Base-by-base conservation (phyloP, 2,113 vertebrate species). In the Equus quagga region DNA sequence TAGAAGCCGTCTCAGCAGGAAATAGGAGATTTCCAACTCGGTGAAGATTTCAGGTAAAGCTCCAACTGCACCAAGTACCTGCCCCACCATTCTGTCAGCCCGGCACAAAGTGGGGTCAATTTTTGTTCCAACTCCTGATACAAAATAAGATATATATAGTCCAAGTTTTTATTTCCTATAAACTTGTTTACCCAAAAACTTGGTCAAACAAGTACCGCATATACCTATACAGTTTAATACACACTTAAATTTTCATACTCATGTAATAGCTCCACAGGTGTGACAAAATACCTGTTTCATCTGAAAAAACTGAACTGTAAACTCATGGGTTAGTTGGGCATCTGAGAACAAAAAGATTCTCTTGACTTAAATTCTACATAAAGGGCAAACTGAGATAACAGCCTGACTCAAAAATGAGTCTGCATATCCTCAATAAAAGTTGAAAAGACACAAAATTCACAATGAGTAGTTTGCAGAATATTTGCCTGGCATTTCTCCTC, bases 1-100 rank as follows among this genome's bases (percentile, higher is more conserved):
- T 62, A 99, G 96, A 89, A 99, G 99, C 89, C 99, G 98, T 94
- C 99, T 98, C 73, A 99, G 99, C 96, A 99, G 98, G 98, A 99
- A 99, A 97, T 99, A 99, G 80, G 99, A 99, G 95, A 99, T 99
- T 98, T 99, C 99, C 65, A 99, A 98, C 98, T 99, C 99, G 6
- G 99, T 99, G 98, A 99, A 99, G 98, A 99, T 99, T 98, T 99
- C 99, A 3, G 99, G 99, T 96, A 99, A 98, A 33, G 99, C 99
- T 69, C 99, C 99, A 41, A 99, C 99, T 2, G 99, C 99, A 1
- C 99, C 99, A 36, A 99, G 99, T 60, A 99, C 99, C 94, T 99
- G 99, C 10, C 99, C 99, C 33, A 99, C 99, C 99, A 99, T 99
- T 97, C 99, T 99, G 97, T 99, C 99, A 21, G 99, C 99, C 41